phyloP scores from a whole-genome alignment of 1,140 invertebrate species.

The Philotrypesis tridentata region DNA sequence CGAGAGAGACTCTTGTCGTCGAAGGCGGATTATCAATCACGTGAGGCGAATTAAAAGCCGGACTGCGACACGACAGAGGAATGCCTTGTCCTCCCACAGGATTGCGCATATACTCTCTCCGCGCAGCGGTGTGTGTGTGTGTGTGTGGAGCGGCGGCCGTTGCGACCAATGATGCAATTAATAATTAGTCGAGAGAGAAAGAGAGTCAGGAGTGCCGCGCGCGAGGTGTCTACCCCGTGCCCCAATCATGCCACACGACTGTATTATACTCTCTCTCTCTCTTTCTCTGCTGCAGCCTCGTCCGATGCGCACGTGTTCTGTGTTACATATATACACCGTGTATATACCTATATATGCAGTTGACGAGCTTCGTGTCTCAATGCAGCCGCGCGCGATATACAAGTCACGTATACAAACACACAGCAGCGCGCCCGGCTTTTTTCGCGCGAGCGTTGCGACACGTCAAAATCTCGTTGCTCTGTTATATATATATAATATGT shows the following conservation, averaged over 20 bases:
- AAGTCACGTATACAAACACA: too few relatives aligned
- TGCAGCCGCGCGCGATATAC: too few relatives aligned
- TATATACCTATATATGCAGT: neutral
- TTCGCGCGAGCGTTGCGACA: neutral
- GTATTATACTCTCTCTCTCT: neutral
- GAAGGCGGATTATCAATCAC: constrained; percentile 9
- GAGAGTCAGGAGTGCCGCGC: neutral
- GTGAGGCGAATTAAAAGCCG: neutral
- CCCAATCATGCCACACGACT: neutral
- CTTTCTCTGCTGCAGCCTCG: too few relatives aligned
- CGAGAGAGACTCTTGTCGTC: neutral
- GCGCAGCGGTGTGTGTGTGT: too few relatives aligned
- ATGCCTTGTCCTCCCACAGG: neutral
- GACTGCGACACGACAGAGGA: neutral
- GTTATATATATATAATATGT: too few relatives aligned
- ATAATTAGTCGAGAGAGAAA: constrained; percentile 56
- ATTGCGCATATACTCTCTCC: neutral
- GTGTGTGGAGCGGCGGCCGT: too few relatives aligned
- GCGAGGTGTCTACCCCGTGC: neutral
- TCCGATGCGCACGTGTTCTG: neutral
- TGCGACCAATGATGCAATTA: constrained; percentile 52
- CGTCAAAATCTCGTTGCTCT: too few relatives aligned
- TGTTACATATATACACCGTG: neutral
- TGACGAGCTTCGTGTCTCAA: constrained; percentile 12
- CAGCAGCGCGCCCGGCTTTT: too few relatives aligned